Evolutionary conservation across 1,140 invertebrate genomes (phyloP).

Genomic region (Trichonephila clavipes): DNA sequence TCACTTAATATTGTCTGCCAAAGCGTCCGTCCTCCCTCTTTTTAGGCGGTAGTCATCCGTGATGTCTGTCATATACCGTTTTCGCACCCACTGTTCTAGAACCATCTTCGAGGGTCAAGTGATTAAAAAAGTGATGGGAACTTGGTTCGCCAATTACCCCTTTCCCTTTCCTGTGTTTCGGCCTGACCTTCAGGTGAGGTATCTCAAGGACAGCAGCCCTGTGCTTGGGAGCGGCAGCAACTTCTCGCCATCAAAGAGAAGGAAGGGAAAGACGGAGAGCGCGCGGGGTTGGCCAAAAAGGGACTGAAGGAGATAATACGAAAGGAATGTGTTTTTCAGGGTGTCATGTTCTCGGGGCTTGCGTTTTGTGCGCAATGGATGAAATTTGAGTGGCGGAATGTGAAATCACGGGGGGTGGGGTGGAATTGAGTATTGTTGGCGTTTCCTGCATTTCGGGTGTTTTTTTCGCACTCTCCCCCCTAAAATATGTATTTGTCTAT

Average conservation of each 20-base stretch:
- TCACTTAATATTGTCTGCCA: neutral
- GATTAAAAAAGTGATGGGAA: constrained; percentile 15
- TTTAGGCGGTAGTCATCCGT: constrained; percentile 31
- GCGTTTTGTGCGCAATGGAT: neutral
- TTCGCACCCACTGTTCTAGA: constrained; percentile 32
- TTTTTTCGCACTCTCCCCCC: neutral
- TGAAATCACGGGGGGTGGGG: neutral
- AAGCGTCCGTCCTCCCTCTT: neutral
- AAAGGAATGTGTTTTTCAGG: constrained; percentile 27
- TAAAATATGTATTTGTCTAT: neutral
- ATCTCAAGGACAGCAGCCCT: constrained; percentile 63
- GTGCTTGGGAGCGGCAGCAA: constrained; percentile 14
- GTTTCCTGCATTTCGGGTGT: neutral
- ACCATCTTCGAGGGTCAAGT: constrained; percentile 48
- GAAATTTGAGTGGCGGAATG: neutral
- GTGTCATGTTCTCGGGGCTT: neutral
- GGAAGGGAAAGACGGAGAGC: neutral
- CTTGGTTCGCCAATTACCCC: constrained; percentile 63
- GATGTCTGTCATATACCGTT: constrained; percentile 39
- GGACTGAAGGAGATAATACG: constrained; percentile 22
- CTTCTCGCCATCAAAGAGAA: neutral
- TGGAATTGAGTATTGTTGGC: neutral
- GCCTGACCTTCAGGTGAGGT: constrained; percentile 71
- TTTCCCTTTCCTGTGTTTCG: constrained; percentile 61
- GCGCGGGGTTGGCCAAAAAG: neutral